Evolutionary conservation across 2,113 vertebrate species (phyloP), one percentile per base, ranked within the genome.

Genomic region (Gnathonemus longibarbis): DNA sequence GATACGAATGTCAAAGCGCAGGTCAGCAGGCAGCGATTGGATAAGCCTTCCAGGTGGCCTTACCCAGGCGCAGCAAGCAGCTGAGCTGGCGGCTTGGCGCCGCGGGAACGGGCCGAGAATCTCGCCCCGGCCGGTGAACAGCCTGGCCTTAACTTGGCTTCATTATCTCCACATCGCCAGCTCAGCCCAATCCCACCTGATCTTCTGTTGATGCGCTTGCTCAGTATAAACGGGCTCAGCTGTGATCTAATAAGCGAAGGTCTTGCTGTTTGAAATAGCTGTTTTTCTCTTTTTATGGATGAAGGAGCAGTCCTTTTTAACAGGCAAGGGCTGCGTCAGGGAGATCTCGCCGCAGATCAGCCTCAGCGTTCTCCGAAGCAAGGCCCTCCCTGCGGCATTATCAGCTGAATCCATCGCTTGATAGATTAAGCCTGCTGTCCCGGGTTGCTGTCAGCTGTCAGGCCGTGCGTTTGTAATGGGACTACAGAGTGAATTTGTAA

Each of bases 181-280:
- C n/a, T 89, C 50, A 80, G 53, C 45, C 15, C 24, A 11, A 45
- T n/a, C 58, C 6, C 31, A 39, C 56, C 46, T 74, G 3, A 45
- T 89, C 58, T 87, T 48, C 48, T 52, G 84, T 35, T 15, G 27
- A 70, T 15, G 62, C n/a, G n/a, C 85, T 31, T 27, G 10, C 85
- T 86, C n/a, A 48, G 85, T 86, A 42, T 42, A 66, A 27, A 77
- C 31, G 90, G 85, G 91, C 90, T 91, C 90, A 89, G 27, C 90
- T 89, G 87, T 84, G 88, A 91, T 92, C 35, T 90, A 90, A 91
- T 84, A 48, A 90, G 58, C 89, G 62, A 56, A 58, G 89, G 89
- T 93, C 90, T 80, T 27, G 39, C 53, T 93, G 90, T 90, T 92
- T 88, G 50, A 39, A 48, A 17, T 87, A 56, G 87, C 89, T 91